Evolutionary conservation across 1,140 invertebrate genomes (phyloP), one percentile per base, ranked within the genome.

Genomic region (Apis florea): DNA sequence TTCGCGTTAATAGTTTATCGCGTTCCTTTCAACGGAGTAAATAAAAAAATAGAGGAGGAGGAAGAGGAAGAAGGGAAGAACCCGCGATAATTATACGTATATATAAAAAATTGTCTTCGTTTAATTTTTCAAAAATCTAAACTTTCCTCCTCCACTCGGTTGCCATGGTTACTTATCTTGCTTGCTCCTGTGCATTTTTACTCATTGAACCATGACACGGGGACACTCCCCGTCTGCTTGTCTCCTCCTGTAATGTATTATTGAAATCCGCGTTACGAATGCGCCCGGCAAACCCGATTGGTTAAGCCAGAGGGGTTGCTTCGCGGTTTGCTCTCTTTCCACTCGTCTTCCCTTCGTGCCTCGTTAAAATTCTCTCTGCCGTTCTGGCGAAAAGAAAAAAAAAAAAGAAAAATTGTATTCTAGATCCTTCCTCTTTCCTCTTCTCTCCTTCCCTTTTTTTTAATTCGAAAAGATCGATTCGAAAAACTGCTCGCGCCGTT

Each of bases 181-280:
- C 11, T 26, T 72, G 77, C 76, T 75, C 81, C 79, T 87, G 90
- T 90, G 83, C 31, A 40, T 89, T 89, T 91, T 91, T 90, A 89
- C 84, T 90, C 86, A 84, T 68, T 83, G 85, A 80, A 90, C 85
- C 84, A 83, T 90, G 69, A 69, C 54, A 72, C 49, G 31, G 56
- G 56, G 53, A 82, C 70, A 66, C 68, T 68, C 74, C 80, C 73
- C 49, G 31, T 59, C 31, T 61, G 64, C 78, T 74, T 54, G 71
- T 82, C 70, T 82, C 82, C 69, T 89, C 73, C n/a, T n/a, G 75
- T 49, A 53, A 78, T 87, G 88, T 83, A 88, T 89, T 87, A 89
- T 89, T 87, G 81, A 87, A 89, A 89, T 89, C 80, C 84, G 67
- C 82, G 80, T 89, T 85, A 76, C 83, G 49, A 79, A 82, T 75